These are phyloP conservation scores for Crocidura indochinensis DNA, from an alignment of 2,797 vertebrate species.

Conservation along the genomic window DNA sequence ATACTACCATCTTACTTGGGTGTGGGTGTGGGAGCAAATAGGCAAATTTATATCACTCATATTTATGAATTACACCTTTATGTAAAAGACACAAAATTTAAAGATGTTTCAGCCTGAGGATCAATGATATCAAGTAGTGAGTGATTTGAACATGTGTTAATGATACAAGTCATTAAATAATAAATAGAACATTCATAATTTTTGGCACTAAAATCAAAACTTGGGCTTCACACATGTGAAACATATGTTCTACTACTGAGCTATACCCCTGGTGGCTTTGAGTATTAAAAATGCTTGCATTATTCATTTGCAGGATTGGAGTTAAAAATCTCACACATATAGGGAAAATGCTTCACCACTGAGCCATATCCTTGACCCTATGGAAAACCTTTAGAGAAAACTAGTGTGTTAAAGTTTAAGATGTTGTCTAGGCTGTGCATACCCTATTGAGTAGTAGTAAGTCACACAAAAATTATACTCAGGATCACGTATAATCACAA, in stretches of 20 bases:
- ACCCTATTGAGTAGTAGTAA: neutral
- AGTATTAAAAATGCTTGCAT: neutral
- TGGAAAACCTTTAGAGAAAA: constrained; percentile 4
- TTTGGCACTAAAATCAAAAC: neutral
- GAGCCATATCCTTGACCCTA: too few species aligned
- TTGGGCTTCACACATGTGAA: too few species aligned
- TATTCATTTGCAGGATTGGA: too few species aligned
- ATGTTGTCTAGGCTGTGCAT: neutral
- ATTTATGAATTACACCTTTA: constrained; percentile 46
- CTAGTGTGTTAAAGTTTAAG: neutral
- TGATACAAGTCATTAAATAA: neutral
- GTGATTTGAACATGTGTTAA: neutral
- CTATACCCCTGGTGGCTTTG: too few species aligned
- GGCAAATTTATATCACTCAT: neutral
- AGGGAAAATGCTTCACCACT: too few species aligned
- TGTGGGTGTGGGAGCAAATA: too few species aligned
- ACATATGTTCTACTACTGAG: too few species aligned
- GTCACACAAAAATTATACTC: neutral
- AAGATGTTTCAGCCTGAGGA: neutral
- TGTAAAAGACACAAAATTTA: constrained; percentile 39
- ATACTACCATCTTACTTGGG: too few species aligned
- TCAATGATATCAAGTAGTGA: constrained; percentile 21
- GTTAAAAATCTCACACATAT: too few species aligned
- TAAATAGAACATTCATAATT: neutral
- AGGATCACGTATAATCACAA: neutral